Evolutionary conservation across 2,113 vertebrate species (phyloP).

Genomic region (Petromus typicus): DNA sequence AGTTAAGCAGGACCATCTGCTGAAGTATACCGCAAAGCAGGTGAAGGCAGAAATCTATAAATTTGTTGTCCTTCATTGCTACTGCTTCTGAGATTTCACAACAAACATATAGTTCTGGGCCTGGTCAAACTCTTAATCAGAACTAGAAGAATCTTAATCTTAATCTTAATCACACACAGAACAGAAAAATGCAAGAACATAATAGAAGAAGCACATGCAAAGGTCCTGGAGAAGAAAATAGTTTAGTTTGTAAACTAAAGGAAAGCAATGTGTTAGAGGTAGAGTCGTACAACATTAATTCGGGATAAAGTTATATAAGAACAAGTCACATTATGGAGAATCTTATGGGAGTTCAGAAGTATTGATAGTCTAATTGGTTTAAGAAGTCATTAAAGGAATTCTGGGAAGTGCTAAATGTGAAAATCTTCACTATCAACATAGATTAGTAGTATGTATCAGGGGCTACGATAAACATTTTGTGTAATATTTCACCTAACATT

Average conservation of each 20-base stretch:
- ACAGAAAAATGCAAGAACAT: neutral
- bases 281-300: neutral
- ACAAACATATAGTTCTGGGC: neutral
- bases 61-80: neutral
- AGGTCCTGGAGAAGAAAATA: neutral
- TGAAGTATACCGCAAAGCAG: neutral
- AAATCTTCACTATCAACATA: neutral
- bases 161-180: neutral
- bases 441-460: neutral
- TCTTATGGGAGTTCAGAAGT: neutral
- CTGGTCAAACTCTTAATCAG: neutral
- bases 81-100: neutral
- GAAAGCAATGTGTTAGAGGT: neutral
- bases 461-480: neutral
- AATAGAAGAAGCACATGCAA: neutral
- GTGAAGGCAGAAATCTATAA: neutral
- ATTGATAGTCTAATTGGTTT: neutral
- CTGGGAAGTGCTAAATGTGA: neutral
- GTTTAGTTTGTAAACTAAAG: constrained; percentile 1
- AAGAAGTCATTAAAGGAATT: neutral
- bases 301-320: neutral
- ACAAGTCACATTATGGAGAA: neutral
- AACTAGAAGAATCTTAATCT: too few relatives aligned
- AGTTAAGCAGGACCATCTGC: neutral
- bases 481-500: neutral